Evolutionary conservation across 2,113 vertebrate species (phyloP), one percentile per base, ranked within the genome.

Genomic region (Xerus inauris): DNA sequence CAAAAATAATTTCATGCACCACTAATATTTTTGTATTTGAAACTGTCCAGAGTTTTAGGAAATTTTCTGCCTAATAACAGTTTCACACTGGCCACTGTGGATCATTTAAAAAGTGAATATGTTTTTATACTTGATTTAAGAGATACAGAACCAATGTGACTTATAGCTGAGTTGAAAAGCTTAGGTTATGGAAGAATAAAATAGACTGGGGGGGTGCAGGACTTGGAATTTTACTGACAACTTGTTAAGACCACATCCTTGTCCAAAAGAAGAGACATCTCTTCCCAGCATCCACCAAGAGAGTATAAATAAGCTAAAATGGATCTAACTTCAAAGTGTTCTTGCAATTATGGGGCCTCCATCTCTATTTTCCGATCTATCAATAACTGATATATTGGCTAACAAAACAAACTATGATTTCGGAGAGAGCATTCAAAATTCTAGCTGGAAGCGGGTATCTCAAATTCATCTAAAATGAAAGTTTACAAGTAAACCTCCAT

Each of bases 201-300:
- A 51, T 12, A 67, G 17, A 71, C n/a, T 76, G 30, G 9, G 7
- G 11, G 4, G 10, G n/a, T n/a, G n/a, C n/a, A 8, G 2, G 0
- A 35, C 6, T 72, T 76, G 17, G 32, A 54, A 32, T 19, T 67
- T 20, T 73, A 59, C n/a, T 90, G 26, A 64, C n/a, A 17, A 73
- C 1, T 65, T 87, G 0, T 69, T 80, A 84, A 38, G 83, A 57
- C 1, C 30, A n/a, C 1, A 12, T 79, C 3, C 91, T 65, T 89
- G 1, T 65, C 10, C 59, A 35, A 32, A 76, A 26, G 11, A 86
- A 86, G n/a, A 76, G 16, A 67, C 51, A 5, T 42, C 3, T 57
- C 19, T 76, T 47, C 6, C 35, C 11, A 71, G 6, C 38, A 7
- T 22, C 64, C 54, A 69, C 6, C 10, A 57, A 89, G 9, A 79